phyloP scores from a whole-genome alignment of 2,797 vertebrate species.

The Pampus argenteus region DNA sequence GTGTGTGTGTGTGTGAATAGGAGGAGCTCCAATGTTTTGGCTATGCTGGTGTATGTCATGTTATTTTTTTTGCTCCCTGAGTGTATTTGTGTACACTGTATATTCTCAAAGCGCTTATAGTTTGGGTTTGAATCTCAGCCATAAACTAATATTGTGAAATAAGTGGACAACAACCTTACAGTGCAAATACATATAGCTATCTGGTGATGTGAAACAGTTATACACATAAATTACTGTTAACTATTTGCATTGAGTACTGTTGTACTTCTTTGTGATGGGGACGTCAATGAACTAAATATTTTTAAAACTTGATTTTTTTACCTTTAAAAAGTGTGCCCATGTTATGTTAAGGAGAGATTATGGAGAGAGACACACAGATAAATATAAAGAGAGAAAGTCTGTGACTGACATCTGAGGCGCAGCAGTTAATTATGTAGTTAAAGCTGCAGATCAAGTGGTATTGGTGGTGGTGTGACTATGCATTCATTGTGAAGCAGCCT shows the following conservation, averaged over 20 bases:
- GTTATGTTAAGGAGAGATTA: background rate
- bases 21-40: slow-evolving; percentile 31
- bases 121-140: background rate
- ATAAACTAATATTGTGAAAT: background rate
- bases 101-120: slow-evolving; percentile 10
- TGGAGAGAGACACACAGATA: slow-evolving; percentile 3
- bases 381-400: slow-evolving; percentile 22
- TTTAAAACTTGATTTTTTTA: background rate
- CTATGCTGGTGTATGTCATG: background rate
- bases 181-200: background rate
- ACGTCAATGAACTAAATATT: background rate
- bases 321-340: background rate
- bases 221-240: too few relatives aligned
- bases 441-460: slow-evolving; percentile 75
- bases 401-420: slow-evolving; percentile 73
- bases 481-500: slow-evolving; percentile 76
- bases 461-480: slow-evolving; percentile 78
- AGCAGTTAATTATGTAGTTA: slow-evolving; percentile 79
- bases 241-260: background rate
- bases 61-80: slow-evolving; percentile 2
- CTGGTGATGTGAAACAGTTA: too few relatives aligned
- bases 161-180: slow-evolving; percentile 11
- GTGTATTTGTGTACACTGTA: slow-evolving; percentile 7
- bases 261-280: background rate
- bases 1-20: slow-evolving; percentile 17